These are phyloP conservation scores for Harpalus rufipes DNA, from an alignment of 2,888 invertebrate genomes.

Conservation along the genomic window DNA sequence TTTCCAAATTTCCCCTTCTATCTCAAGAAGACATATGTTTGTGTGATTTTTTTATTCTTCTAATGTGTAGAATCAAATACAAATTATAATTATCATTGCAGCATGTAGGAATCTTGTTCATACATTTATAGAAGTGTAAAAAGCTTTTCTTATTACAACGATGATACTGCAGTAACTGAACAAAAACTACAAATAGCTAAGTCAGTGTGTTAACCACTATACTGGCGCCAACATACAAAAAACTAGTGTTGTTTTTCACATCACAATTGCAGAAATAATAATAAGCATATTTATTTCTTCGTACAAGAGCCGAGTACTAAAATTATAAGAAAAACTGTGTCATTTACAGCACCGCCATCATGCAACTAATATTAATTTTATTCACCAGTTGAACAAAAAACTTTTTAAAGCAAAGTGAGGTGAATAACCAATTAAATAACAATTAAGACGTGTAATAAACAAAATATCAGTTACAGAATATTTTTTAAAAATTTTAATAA, in stretches of 20 bases:
- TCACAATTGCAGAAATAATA: not conserved
- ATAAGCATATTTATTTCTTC: not conserved
- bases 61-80: too few species aligned
- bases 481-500: too few species aligned
- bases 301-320: not conserved
- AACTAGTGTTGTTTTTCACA: not conserved
- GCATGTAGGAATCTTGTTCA: too few species aligned
- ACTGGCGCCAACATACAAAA: not conserved
- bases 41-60: too few species aligned
- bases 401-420: not conserved
- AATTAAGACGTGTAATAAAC: too few species aligned
- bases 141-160: not conserved
- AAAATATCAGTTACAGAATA: too few species aligned
- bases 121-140: not conserved
- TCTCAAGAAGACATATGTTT: too few species aligned
- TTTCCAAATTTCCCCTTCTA: too few species aligned
- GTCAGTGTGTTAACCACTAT: not conserved
- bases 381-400: not conserved
- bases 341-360: not conserved
- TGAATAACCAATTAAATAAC: too few species aligned
- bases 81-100: too few species aligned
- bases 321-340: not conserved
- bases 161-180: not conserved
- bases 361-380: not conserved
- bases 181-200: slow-evolving; percentile 2